Percentiles rank a stretch among this genome's conserved stretches.
Evolutionary conservation across 2,797 vertebrate species (phyloP).

Genomic region (Nyctalus aviator): DNA sequence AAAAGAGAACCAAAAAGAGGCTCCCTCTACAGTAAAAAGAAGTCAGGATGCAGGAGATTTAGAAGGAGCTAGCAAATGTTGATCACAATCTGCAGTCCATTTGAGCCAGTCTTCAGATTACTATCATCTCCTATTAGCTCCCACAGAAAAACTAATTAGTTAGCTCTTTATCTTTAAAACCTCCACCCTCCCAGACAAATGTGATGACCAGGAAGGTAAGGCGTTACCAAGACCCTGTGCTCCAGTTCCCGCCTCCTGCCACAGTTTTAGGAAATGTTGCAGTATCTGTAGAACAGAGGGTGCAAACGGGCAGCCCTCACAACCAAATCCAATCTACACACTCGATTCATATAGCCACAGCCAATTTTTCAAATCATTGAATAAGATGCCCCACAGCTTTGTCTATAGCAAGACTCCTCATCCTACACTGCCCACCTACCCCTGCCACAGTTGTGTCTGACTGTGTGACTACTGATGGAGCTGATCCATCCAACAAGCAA

Average conservation of each 20-base stretch:
- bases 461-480: background rate
- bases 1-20: background rate
- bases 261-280: background rate
- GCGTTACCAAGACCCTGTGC: background rate
- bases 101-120: slow-evolving; percentile 72
- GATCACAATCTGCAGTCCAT: background rate
- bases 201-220: background rate
- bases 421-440: background rate
- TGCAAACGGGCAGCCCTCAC: background rate
- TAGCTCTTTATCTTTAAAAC: slow-evolving; percentile 67
- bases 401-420: background rate
- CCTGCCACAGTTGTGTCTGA: background rate
- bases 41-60: background rate
- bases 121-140: slow-evolving; percentile 65
- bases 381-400: background rate
- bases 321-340: background rate
- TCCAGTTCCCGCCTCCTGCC: background rate
- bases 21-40: background rate
- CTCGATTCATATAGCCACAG: background rate
- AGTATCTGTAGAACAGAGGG: background rate
- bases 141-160: slow-evolving; percentile 73
- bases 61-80: background rate
- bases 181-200: background rate
- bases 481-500: background rate
- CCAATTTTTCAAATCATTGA: background rate